Evolutionary conservation across 2,888 invertebrate genomes (phyloP), one percentile per base, ranked within the genome.

Genomic region (Diachrysia chrysitis): DNA sequence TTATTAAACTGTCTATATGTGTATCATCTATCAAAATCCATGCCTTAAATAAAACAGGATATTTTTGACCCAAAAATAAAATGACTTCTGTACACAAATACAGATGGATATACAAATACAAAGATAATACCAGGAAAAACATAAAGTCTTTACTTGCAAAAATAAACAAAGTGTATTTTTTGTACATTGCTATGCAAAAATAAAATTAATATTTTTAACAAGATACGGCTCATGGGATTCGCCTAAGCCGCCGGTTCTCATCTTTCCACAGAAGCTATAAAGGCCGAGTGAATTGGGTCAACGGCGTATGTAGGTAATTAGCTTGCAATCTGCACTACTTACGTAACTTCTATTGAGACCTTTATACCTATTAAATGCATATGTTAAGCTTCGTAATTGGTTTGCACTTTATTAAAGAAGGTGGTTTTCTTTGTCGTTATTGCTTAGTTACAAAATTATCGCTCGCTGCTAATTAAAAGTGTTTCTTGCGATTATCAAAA

Each of bases 301-400:
- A 71, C 55, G 53, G 66, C 54, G 62, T 59, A 71, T 74, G 63
- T 58, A 54, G 62, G 62, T 76, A 79, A 76, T 76, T 80, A 79
- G 65, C 63, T 51, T 71, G 76, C 80, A 76, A 76, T 79, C 80
- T 76, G 76, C 77, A 65, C 35, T 65, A 70, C 62, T 64, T 76
- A 5, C 6, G 42, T 42, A 64, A 69, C 17, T 69, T 51, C 46
- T 59, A 79, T 61, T 61, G 76, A 55, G 35, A 12, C 60, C 21
- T 64, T 57, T 59, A 60, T 63, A 53, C 58, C 48, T 56, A 64
- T 69, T 59, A 51, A 51, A 12, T 19, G 21, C 10, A 21, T 21
- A 4, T 14, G 14, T 7, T 17, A 51, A 21, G 51, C 14, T 21
- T 51, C 51, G 17, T 51, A 6, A 17, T 17, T 51, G 10, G 14